A percentile compares a stretch with the other conserved stretches of the same genome.
Evolutionary conservation across 2,888 invertebrate genomes (phyloP).

Genomic region (Idaea dimidiata): DNA sequence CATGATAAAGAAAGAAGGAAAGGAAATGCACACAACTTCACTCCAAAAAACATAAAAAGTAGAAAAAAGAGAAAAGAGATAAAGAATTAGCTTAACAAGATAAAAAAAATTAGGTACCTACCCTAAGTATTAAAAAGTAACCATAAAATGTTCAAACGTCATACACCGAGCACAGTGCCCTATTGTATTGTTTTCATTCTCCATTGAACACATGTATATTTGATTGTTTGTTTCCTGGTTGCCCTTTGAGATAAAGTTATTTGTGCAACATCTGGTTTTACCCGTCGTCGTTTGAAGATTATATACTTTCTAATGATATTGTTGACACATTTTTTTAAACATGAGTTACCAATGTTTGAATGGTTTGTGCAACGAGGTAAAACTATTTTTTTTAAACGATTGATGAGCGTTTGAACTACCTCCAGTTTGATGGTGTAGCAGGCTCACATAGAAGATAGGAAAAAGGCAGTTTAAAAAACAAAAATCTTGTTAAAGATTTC

Average conservation of each 20-base stretch:
- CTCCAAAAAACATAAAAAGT: too few relatives aligned
- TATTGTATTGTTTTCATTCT: not conserved
- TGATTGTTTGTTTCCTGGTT: constrained; percentile 17
- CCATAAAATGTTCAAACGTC: not conserved
- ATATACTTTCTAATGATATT: constrained; percentile 16
- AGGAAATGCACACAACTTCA: too few relatives aligned
- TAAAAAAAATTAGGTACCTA: not conserved
- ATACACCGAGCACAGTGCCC: not conserved
- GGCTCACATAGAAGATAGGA: too few relatives aligned
- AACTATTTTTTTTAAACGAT: too few relatives aligned
- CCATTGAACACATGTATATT: constrained; percentile 26
- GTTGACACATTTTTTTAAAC: not conserved
- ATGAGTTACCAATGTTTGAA: too few relatives aligned
- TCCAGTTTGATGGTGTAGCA: too few relatives aligned
- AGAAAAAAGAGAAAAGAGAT: too few relatives aligned
- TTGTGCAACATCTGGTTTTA: constrained; percentile 37
- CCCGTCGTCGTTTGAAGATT: constrained; percentile 7
- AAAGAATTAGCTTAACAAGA: not conserved
- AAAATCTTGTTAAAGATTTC: too few relatives aligned
- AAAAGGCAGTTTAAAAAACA: too few relatives aligned
- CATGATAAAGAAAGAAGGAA: too few relatives aligned
- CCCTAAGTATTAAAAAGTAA: not conserved
- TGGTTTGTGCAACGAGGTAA: too few relatives aligned
- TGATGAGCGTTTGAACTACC: too few relatives aligned
- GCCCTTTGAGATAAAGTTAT: constrained; percentile 22